Base-by-base conservation (phyloP, 2,888 invertebrate genomes). In the Myopa testacea region DNA sequence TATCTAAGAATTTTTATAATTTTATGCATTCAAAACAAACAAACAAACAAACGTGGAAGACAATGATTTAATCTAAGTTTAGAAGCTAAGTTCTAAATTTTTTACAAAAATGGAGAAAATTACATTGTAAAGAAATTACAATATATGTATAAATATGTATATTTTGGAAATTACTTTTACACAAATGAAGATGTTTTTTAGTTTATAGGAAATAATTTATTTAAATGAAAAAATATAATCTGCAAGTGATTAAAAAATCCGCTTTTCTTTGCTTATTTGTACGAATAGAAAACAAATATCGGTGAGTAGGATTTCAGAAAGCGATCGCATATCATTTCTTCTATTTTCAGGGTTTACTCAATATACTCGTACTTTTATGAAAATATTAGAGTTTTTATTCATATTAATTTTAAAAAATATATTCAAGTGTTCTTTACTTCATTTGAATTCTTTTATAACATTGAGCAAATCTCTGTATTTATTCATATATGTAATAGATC, bases 131-230 rank as follows among this genome's bases (percentile, higher is more conserved):
- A n/a, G 4, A 40, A 63, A 40, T 26, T 60, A 45, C n/a, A 19
- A 60, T 72, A 65, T 68, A 70, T 40, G 45, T 65, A 14, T 85
- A 60, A 68, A 65, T 68, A 70, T 40, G 45, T 65, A 14, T 85
- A 84, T 84, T 55, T 55, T 55, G 5, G 5, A 10, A 55, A 12
- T 55, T 55, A 55, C 85, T 80, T 85, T 85, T 82, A 84, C 84
- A 84, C 82, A 82, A 6, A 45, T 45, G 79, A 80, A 85, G 84
- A 84, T 86, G 86, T 86, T 86, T 86, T 86, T 82, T 86, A 86
- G 82, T 80, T 86, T 85, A 84, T 85, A 85, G 86, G 85, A 77
- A 80, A 79, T 80, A 81, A 86, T 86, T 86, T 86, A 86, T 86
- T 86, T 75, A 79, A 83, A 72, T 73, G 67, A 77, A 69, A 79